Conservation (phyloP, 2,888 invertebrate genomes). For the Ypsolopha scabrella region DNA sequence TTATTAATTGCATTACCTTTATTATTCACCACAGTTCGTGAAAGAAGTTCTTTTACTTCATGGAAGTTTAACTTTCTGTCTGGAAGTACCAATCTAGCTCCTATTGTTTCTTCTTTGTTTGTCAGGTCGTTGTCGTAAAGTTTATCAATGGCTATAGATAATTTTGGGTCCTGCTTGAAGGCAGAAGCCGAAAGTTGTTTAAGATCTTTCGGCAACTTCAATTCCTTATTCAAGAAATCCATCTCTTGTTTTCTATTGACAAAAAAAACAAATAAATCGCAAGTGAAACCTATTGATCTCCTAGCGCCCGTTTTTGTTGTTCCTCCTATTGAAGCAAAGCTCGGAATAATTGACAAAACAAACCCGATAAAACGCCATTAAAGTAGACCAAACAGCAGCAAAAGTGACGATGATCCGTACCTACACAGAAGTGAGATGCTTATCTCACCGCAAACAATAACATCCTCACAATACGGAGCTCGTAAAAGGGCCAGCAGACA, state of each 20-base stretch:
- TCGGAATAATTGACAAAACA: constrained; percentile 45
- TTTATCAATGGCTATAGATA: constrained; percentile 47
- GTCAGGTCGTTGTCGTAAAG: constrained; percentile 23
- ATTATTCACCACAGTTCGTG: constrained; percentile 11
- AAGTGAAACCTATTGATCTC: not conserved
- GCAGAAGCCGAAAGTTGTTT: constrained; percentile 21
- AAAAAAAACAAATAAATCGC: too few relatives aligned
- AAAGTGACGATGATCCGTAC: constrained; percentile 65
- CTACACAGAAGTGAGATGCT: constrained; percentile 67
- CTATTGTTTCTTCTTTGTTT: not conserved
- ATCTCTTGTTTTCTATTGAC: constrained; percentile 19
- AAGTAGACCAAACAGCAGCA: constrained; percentile 42
- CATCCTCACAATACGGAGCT: constrained; percentile 62
- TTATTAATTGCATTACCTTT: too few relatives aligned
- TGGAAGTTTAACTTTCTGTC: constrained; percentile 44
- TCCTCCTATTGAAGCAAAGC: not conserved
- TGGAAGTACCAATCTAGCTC: constrained; percentile 27
- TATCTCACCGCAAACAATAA: constrained; percentile 69
- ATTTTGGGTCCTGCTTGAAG: constrained; percentile 47
- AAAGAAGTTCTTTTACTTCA: constrained; percentile 43
- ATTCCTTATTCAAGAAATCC: constrained; percentile 50
- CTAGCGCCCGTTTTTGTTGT: not conserved
- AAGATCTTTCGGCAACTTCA: constrained; percentile 34
- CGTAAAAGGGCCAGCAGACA: constrained; percentile 66
- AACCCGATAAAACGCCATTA: constrained; percentile 45